Percentiles rank a stretch among this genome's conserved stretches.
phyloP scores from a whole-genome alignment of 92 coral and sea anemone species.

The Metridium senile region DNA sequence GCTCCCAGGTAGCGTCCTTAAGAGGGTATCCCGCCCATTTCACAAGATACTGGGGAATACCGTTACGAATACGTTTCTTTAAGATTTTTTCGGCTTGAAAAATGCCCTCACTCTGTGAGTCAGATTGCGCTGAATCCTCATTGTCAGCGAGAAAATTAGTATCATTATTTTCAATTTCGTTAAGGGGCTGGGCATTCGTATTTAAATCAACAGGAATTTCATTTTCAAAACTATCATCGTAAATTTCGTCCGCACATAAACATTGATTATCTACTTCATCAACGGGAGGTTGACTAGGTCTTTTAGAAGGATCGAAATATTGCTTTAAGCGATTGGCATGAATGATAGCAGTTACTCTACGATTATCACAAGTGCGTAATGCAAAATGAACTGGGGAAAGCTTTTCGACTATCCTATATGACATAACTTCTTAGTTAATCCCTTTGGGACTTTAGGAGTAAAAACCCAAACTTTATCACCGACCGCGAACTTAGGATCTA shows the following conservation, averaged over 20 bases:
- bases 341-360: conserved; percentile 47
- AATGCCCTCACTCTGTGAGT: conserved; percentile 9
- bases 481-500: conserved; percentile 21
- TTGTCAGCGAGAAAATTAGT: not conserved
- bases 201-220: not conserved
- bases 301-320: conserved; percentile 8
- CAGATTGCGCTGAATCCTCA: not conserved
- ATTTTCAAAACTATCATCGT: conserved; percentile 29
- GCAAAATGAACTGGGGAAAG: conserved; percentile 45
- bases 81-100: conserved; percentile 43
- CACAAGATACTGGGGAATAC: conserved; percentile 37
- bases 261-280: conserved; percentile 22
- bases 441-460: conserved; percentile 35
- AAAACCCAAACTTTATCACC: conserved; percentile 66
- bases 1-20: conserved; percentile 49
- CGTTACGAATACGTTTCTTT: conserved; percentile 29
- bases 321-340: conserved; percentile 42
- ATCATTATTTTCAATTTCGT: not conserved
- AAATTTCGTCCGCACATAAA: conserved; percentile 42
- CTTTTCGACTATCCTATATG: conserved; percentile 50
- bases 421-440: conserved; percentile 44
- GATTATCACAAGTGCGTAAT: conserved; percentile 53
- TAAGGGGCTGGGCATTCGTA: not conserved
- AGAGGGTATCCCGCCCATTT: conserved; percentile 51
- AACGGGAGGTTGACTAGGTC: conserved; percentile 15